phyloP scores from a whole-genome alignment of 1,140 invertebrate genomes.

The Macrosteles quadrilineatus region DNA sequence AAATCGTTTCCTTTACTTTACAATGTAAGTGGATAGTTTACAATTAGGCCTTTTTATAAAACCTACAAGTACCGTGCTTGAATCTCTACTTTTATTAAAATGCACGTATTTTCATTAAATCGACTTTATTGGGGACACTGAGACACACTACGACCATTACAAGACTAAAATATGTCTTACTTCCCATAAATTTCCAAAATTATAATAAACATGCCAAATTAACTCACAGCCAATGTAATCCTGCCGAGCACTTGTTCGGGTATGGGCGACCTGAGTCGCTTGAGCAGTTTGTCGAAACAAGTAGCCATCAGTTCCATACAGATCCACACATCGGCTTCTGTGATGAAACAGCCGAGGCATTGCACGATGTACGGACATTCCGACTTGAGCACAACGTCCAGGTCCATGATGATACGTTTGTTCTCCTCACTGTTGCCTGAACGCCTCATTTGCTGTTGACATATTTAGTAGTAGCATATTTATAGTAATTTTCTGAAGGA shows the following conservation, averaged over 20 bases:
- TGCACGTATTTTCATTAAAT: conserved; percentile 22
- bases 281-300: conserved; percentile 96
- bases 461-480: conserved; percentile 39
- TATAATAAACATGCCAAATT: conserved; percentile 3
- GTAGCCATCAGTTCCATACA: conserved; percentile 97
- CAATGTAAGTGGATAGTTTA: no score
- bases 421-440: conserved; percentile 96
- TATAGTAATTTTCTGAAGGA: no score
- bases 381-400: conserved; percentile 95
- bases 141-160: neutral
- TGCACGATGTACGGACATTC: conserved; percentile 97
- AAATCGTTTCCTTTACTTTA: no score
- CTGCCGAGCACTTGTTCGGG: conserved; percentile 96
- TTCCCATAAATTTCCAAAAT: no score
- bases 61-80: no score
- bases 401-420: conserved; percentile 97
- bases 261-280: conserved; percentile 79
- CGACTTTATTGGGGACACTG: neutral
- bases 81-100: no score
- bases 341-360: conserved; percentile 96
- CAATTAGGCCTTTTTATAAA: no score
- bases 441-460: conserved; percentile 93
- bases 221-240: conserved; percentile 89
- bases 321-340: conserved; percentile 88
- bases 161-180: no score